Conservation (phyloP, 2,888 invertebrate species). For the Mantis religiosa region DNA sequence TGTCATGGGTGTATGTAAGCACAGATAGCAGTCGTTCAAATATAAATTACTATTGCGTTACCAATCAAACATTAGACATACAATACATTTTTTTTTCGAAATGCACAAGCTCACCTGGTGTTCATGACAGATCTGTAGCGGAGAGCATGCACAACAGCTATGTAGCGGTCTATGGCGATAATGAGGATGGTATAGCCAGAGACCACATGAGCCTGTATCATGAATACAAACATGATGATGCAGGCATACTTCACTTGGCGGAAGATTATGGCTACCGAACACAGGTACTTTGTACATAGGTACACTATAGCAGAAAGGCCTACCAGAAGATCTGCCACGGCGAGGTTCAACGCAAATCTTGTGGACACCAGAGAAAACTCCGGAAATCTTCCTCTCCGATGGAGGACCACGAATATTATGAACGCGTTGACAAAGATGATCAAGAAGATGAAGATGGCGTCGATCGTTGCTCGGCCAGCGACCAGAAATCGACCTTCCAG, state of each 20-base stretch:
- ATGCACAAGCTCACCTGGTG: conserved; percentile 4
- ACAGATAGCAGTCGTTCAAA: no score
- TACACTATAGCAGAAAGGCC: conserved; percentile 23
- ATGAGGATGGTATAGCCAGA: conserved; percentile 22
- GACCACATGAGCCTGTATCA: conserved; percentile 11
- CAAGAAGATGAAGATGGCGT: not conserved
- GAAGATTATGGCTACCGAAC: conserved; percentile 7
- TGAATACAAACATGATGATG: conserved; percentile 19
- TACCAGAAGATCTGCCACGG: conserved; percentile 25
- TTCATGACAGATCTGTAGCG: conserved; percentile 29
- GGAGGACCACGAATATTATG: conserved; percentile 12
- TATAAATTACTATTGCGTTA: no score
- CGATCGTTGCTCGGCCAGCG: not conserved
- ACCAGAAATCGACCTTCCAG: not conserved
- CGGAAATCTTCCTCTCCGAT: not conserved
- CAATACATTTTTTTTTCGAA: not conserved
- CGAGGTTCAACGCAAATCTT: conserved; percentile 26
- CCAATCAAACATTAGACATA: no score
- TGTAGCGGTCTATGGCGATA: conserved; percentile 28
- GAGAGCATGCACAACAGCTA: conserved; percentile 29
- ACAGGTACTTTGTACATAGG: conserved; percentile 26
- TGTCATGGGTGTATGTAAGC: no score
- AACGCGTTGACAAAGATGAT: conserved; percentile 15
- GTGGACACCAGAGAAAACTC: not conserved
- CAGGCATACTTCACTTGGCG: conserved; percentile 3